phyloP scores from a whole-genome alignment of 64 coral and sea anemone species.

The Montipora cactus region DNA sequence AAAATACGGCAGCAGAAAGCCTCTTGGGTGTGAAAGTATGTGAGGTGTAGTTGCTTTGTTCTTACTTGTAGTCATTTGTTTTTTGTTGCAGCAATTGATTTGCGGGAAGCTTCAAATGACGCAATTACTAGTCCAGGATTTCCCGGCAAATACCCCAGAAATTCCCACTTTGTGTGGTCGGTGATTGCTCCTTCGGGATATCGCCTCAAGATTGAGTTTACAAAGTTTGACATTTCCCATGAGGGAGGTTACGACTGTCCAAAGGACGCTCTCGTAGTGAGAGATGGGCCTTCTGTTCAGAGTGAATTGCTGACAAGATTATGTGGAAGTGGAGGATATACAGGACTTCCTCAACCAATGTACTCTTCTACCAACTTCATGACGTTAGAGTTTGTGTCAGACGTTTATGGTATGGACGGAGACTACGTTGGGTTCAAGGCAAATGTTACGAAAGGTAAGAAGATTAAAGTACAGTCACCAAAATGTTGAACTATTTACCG shows the following conservation, averaged over 20 bases:
- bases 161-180: constrained; percentile 27
- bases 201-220: constrained; percentile 35
- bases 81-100: constrained; percentile 15
- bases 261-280: not conserved
- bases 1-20: too few species aligned
- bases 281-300: not conserved
- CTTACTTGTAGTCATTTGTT: not conserved
- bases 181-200: constrained; percentile 25
- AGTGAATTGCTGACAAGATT: not conserved
- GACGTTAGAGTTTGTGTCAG: constrained; percentile 1
- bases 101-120: not conserved
- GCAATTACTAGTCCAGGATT: constrained; percentile 5
- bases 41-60: not conserved
- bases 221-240: not conserved
- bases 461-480: not conserved
- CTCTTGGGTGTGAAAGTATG: not conserved
- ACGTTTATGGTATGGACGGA: not conserved
- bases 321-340: not conserved
- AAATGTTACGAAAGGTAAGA: constrained; percentile 13
- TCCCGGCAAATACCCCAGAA: constrained; percentile 33
- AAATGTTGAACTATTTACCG: not conserved
- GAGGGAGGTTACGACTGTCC: not conserved
- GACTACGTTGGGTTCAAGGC: constrained; percentile 30
- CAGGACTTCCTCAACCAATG: not conserved
- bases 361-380: not conserved